A percentile compares a stretch with the other conserved stretches of the same genome.
Conservation (phyloP, 2,888 invertebrate species). For the Tuberolachnus salignus region DNA sequence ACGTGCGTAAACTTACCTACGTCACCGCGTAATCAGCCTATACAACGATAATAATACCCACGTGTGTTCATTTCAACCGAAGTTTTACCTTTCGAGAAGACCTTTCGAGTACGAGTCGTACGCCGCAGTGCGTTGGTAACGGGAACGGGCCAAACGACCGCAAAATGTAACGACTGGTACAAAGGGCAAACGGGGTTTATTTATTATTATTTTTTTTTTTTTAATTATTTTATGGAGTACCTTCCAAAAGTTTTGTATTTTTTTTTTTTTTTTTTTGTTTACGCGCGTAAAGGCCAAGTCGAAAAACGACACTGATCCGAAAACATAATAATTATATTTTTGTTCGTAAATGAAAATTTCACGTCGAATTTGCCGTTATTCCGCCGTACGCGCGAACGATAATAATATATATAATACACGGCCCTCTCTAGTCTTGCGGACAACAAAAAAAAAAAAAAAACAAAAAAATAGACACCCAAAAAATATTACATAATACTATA, state of each 20-base stretch:
- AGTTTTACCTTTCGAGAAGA: conserved; percentile 34
- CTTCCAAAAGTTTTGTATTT: conserved; percentile 15
- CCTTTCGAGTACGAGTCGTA: conserved; percentile 14
- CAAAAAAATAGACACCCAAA: too few species aligned
- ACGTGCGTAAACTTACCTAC: background rate
- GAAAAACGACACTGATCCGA: background rate
- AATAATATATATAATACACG: too few species aligned
- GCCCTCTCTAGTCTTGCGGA: too few species aligned
- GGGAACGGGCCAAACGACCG: conserved; percentile 23
- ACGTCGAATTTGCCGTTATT: too few species aligned
- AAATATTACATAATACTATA: too few species aligned
- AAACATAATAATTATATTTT: background rate
- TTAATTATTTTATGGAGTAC: background rate
- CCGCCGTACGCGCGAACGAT: too few species aligned
- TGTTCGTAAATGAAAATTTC: background rate
- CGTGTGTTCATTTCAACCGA: conserved; percentile 31
- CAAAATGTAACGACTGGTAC: conserved; percentile 14
- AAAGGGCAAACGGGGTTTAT: conserved; percentile 42
- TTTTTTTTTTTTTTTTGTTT: background rate
- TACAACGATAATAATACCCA: background rate
- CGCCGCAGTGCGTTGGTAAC: conserved; percentile 27
- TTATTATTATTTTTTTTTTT: background rate
- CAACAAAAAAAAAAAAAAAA: too few species aligned
- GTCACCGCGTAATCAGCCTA: background rate
- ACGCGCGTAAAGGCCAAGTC: conserved; percentile 24